phyloP scores from a whole-genome alignment of 1,140 invertebrate genomes.

The Macrobrachium nipponense region DNA sequence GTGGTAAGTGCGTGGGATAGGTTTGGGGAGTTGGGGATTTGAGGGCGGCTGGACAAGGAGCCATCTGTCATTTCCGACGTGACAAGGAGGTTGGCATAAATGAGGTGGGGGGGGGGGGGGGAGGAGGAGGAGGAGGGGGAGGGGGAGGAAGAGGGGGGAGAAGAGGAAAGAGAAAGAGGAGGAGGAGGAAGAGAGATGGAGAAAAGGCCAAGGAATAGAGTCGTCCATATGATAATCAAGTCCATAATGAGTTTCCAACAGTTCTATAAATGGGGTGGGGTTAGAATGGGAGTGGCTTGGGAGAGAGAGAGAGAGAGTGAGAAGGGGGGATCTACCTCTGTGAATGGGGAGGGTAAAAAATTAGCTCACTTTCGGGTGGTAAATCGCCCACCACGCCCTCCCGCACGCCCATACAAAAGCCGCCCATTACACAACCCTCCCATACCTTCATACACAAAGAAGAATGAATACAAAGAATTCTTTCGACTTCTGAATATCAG shows the following conservation, averaged over 20 bases:
- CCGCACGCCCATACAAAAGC: not conserved
- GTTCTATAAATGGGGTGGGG: not conserved
- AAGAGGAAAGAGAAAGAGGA: not conserved
- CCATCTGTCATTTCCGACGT: too few species aligned
- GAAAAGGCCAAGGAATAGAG: slow-evolving; percentile 16
- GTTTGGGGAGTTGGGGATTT: too few species aligned
- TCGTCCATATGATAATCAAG: slow-evolving; percentile 55
- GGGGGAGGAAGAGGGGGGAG: not conserved
- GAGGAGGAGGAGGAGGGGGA: not conserved
- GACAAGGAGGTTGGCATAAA: too few species aligned
- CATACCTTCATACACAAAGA: too few species aligned
- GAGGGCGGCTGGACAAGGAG: too few species aligned
- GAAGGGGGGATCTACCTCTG: not conserved
- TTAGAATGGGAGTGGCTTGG: not conserved
- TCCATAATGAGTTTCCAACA: slow-evolving; percentile 45
- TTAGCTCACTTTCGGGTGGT: slow-evolving; percentile 38
- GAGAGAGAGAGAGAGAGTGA: not conserved
- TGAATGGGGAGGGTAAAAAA: not conserved
- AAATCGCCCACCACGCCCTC: slow-evolving; percentile 12
- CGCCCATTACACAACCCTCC: too few species aligned
- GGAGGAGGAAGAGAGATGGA: not conserved
- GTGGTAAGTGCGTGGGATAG: too few species aligned
- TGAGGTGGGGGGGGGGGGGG: too few species aligned
- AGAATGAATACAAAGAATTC: too few species aligned
- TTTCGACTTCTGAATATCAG: too few species aligned